Conservation (phyloP, 1,140 invertebrate species). For the Drosophila guanche region DNA sequence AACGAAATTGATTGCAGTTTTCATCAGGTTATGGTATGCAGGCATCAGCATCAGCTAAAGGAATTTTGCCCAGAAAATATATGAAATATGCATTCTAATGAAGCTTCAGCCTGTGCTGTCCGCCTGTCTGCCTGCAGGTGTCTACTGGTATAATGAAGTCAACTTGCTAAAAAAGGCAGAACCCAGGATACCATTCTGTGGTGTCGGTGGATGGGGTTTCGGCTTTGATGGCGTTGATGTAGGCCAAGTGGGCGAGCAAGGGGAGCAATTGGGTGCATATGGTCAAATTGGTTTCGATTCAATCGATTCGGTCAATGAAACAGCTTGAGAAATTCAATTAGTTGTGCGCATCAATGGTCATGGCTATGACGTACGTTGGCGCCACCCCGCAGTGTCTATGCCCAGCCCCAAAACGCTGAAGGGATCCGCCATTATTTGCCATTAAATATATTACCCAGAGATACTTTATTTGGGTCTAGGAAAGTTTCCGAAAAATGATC, state of each 20-base stretch:
- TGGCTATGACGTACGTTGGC: constrained; percentile 1
- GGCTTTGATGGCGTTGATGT: constrained; percentile 4
- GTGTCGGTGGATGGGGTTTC: constrained; percentile 6
- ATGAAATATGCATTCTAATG: constrained; percentile 41
- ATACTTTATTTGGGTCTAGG: no score
- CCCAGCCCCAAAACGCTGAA: no score
- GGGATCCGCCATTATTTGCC: no score
- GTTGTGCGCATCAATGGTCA: constrained; percentile 31
- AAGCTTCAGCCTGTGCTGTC: constrained; percentile 8
- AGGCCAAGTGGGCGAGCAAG: constrained; percentile 6
- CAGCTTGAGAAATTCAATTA: constrained; percentile 45
- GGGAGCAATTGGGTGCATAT: constrained; percentile 17
- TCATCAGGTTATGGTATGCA: constrained; percentile 5
- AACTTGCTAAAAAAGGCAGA: constrained; percentile 6
- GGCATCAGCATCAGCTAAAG: constrained; percentile 6
- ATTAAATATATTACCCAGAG: no score
- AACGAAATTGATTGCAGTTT: constrained; percentile 37
- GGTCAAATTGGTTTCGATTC: constrained; percentile 38
- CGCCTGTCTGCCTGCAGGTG: constrained; percentile 1
- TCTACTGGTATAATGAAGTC: constrained; percentile 2
- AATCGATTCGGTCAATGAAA: constrained; percentile 27
- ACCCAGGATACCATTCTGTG: constrained; percentile 9
- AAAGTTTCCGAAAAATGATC: no score
- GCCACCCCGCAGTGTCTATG: no score
- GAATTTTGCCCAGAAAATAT: constrained; percentile 28